phyloP scores from a whole-genome alignment of 2,888 invertebrate genomes.

The Byasa hedistus region DNA sequence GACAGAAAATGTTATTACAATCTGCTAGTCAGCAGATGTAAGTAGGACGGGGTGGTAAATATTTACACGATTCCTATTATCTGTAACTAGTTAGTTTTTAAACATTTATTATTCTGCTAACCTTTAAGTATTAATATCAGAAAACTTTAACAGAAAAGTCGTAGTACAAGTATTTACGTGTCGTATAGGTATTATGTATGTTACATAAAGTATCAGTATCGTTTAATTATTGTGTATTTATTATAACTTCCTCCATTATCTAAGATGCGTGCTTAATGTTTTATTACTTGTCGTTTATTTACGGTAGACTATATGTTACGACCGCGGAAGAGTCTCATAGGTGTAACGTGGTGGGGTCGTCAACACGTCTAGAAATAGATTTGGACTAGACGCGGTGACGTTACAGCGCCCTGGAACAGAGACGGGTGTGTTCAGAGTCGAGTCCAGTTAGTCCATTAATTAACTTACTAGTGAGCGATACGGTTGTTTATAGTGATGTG shows the following conservation, averaged over 20 bases:
- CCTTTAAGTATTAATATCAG: no score
- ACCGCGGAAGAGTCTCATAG: conserved; percentile 46
- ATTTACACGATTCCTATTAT: no score
- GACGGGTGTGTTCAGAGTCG: not conserved
- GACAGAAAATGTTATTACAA: no score
- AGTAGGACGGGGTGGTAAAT: no score
- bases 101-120: no score
- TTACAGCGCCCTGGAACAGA: conserved; percentile 47
- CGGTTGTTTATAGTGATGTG: no score
- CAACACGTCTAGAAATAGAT: conserved; percentile 65
- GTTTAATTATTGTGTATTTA: not conserved
- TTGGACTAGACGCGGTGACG: conserved; percentile 46
- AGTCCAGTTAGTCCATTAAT: not conserved
- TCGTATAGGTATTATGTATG: not conserved
- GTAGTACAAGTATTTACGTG: not conserved
- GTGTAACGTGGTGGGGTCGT: conserved; percentile 50
- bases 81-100: no score
- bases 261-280: not conserved
- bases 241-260: not conserved
- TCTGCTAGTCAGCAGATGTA: no score
- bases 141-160: no score
- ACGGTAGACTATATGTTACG: not conserved
- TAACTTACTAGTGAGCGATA: no score
- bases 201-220: not conserved
- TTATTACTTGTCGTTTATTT: not conserved